Conservation (phyloP, 2,888 invertebrate genomes). For the Drosophila sordidula region DNA sequence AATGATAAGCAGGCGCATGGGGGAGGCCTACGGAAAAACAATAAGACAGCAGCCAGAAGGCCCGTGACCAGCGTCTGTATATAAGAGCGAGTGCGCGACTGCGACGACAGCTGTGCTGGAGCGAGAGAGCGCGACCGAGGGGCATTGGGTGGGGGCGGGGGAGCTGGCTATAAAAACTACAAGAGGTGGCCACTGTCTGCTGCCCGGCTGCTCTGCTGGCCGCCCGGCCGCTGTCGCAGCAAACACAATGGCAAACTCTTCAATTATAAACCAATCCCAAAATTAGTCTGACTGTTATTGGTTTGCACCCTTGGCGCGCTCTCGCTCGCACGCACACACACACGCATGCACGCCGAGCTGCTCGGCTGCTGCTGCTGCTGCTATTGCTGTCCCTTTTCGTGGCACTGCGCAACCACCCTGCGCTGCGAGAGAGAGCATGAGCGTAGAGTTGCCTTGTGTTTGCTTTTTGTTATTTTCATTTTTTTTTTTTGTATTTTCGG, state of each 20-base stretch:
- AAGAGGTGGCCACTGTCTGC: slow-evolving; percentile 45
- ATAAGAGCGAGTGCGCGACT: slow-evolving; percentile 28
- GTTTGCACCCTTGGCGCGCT: slow-evolving; percentile 79
- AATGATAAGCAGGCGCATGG: slow-evolving; percentile 69
- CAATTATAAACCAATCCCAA: slow-evolving; percentile 84
- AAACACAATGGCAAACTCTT: slow-evolving; percentile 81
- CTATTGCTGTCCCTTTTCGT: slow-evolving; percentile 40
- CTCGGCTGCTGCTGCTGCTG: slow-evolving; percentile 21
- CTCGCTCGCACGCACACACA: slow-evolving; percentile 22
- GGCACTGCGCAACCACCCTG: slow-evolving; percentile 53
- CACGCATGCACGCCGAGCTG: background rate
- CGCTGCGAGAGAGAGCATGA: slow-evolving; percentile 42
- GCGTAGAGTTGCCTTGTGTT: slow-evolving; percentile 1
- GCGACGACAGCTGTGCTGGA: background rate
- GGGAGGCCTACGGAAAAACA: slow-evolving; percentile 71
- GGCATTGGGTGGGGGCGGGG: too few species aligned
- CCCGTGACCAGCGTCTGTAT: slow-evolving; percentile 35
- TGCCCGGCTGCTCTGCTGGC: slow-evolving; percentile 43
- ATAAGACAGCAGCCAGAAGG: slow-evolving; percentile 59
- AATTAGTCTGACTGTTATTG: slow-evolving; percentile 83
- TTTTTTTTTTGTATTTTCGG: background rate
- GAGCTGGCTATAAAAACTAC: slow-evolving; percentile 41
- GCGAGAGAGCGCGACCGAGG: background rate
- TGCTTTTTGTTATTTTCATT: background rate
- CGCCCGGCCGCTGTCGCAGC: slow-evolving; percentile 29